Percentiles rank a stretch among this genome's conserved stretches.
Evolutionary conservation across 1,140 invertebrate species (phyloP).

Genomic region (Heliconius hermathena): DNA sequence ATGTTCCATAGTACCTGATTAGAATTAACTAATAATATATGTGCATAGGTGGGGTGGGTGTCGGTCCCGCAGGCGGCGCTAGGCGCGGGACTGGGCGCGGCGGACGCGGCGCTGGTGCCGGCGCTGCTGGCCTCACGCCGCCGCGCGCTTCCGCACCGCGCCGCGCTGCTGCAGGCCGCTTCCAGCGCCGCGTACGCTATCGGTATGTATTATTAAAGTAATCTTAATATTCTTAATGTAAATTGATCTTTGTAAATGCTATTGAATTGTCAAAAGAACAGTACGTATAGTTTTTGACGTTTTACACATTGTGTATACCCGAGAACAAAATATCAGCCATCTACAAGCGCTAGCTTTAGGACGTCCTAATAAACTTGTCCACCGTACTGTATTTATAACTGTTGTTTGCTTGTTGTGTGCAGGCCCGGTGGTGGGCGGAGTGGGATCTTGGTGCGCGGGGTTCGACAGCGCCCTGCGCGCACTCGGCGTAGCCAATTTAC

Average conservation of each 20-base stretch:
- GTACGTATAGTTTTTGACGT: too few species aligned
- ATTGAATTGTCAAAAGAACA: too few species aligned
- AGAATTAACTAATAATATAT: too few species aligned
- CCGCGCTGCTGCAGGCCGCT: slow-evolving; percentile 67
- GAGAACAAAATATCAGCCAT: too few species aligned
- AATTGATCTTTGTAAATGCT: background rate
- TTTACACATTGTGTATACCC: too few species aligned
- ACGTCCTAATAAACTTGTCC: too few species aligned
- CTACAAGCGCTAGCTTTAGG: too few species aligned
- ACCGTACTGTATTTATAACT: too few species aligned
- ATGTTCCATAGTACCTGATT: too few species aligned
- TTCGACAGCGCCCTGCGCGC: slow-evolving; percentile 58
- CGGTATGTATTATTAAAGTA: slow-evolving; percentile 35
- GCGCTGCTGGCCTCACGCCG: slow-evolving; percentile 46
- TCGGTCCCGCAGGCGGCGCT: slow-evolving; percentile 50
- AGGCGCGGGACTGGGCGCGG: slow-evolving; percentile 61
- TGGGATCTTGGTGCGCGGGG: slow-evolving; percentile 53
- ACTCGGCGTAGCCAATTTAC: slow-evolving; percentile 63
- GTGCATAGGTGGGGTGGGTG: slow-evolving; percentile 48
- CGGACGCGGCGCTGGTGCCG: slow-evolving; percentile 64
- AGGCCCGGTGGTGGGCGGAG: slow-evolving; percentile 63
- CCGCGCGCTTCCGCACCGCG: slow-evolving; percentile 47
- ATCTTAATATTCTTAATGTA: background rate
- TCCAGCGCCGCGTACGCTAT: slow-evolving; percentile 62
- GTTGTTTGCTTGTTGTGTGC: background rate